Conservation (phyloP, 2,113 vertebrate genomes). For the Rostratula benghalensis region DNA sequence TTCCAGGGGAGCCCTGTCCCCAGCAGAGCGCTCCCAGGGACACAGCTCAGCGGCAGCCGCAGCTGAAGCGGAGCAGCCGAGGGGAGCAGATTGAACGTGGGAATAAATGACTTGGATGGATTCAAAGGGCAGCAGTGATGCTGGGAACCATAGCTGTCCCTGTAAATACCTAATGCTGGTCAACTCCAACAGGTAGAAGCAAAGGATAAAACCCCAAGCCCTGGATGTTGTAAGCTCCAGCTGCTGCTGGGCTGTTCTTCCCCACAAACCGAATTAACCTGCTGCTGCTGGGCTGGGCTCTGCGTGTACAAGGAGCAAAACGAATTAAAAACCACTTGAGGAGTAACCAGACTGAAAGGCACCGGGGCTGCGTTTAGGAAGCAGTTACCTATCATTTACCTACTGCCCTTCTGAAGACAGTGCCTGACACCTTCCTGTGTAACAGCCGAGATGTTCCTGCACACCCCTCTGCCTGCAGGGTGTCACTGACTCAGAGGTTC, state of each 20-base stretch:
- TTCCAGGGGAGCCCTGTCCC: neutral
- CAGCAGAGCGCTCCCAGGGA: no score
- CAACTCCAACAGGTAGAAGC: no score
- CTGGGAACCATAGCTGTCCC: neutral
- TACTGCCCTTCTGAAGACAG: neutral
- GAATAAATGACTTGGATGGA: neutral
- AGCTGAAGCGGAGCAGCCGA: neutral
- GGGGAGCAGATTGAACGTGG: neutral
- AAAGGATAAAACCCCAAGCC: neutral
- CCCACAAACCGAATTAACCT: neutral
- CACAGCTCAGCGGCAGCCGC: neutral
- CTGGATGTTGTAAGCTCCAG: neutral
- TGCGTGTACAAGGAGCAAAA: neutral
- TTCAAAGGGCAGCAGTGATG: neutral
- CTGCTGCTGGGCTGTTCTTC: neutral
- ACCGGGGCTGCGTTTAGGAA: neutral
- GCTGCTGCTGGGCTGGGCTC: neutral
- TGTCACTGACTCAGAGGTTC: rapidly evolving
- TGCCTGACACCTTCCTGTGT: rapidly evolving
- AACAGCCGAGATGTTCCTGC: neutral
- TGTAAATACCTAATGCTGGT: neutral
- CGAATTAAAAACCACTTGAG: no score
- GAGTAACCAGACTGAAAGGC: neutral
- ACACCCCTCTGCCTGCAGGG: rapidly evolving
- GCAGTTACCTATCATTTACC: rapidly evolving